A percentile compares a stretch with the other conserved stretches of the same genome.
Conservation (phyloP, 2,113 vertebrate species). For the Perca fluviatilis region DNA sequence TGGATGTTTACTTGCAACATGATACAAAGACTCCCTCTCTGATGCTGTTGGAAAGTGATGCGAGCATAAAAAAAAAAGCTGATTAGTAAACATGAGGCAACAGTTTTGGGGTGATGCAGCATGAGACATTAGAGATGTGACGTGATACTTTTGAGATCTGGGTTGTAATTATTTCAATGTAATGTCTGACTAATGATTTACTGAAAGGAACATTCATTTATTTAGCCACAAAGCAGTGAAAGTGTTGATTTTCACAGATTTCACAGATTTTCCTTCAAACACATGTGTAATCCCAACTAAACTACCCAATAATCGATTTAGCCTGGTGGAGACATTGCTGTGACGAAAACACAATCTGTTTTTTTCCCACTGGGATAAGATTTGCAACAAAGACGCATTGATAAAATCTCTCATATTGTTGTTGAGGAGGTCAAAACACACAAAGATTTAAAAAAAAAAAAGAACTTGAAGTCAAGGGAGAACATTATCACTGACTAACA, state of each 20-base stretch:
- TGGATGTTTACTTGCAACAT: not conserved
- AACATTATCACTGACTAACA: not conserved
- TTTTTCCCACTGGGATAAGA: not conserved
- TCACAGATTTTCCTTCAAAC: not conserved
- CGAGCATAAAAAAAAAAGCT: slow-evolving; percentile 17
- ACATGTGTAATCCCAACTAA: not conserved
- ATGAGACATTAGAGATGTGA: not conserved
- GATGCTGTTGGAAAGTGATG: slow-evolving; percentile 30
- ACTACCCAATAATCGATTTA: not conserved
- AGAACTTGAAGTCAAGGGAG: not conserved
- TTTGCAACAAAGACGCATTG: not conserved
- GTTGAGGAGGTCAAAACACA: not conserved
- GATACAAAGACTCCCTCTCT: not conserved
- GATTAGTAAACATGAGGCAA: slow-evolving; percentile 46
- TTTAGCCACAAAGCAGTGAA: slow-evolving; percentile 1
- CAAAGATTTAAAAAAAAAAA: not conserved
- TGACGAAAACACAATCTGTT: not conserved
- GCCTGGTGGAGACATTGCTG: not conserved
- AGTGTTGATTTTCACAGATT: not conserved
- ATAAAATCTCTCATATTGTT: not conserved
- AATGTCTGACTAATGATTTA: too few species aligned
- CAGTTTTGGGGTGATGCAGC: slow-evolving; percentile 13
- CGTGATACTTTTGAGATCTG: not conserved
- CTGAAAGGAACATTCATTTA: not conserved
- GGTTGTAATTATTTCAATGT: not conserved